phyloP scores from a whole-genome alignment of 2,113 vertebrate genomes.

The Tychaedon coryphoeus region DNA sequence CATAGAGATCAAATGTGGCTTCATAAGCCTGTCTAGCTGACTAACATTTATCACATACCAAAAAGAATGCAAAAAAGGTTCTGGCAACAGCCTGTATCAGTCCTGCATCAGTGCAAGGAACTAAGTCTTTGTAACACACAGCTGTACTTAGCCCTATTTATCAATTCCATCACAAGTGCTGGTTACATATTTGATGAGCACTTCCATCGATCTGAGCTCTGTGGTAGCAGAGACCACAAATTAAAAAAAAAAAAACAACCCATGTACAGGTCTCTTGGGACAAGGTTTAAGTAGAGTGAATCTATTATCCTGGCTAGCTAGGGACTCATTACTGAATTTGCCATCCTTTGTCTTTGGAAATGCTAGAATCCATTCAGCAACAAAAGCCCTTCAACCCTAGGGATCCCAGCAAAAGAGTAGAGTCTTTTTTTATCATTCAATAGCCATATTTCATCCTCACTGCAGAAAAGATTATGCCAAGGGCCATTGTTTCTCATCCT shows the following conservation, averaged over 20 bases:
- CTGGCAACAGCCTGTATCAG: not conserved
- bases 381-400: not conserved
- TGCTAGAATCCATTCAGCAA: not conserved
- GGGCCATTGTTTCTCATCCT: not conserved
- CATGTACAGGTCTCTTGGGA: not conserved
- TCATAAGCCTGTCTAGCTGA: not conserved
- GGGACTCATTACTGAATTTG: slow-evolving; percentile 17
- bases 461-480: not conserved
- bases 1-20: not conserved
- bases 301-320: not conserved
- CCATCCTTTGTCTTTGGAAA: slow-evolving; percentile 13
- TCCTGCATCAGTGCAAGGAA: not conserved
- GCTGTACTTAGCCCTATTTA: not conserved
- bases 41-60: not conserved
- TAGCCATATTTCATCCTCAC: not conserved
- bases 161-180: not conserved
- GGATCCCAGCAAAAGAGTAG: slow-evolving; percentile 11
- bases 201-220: not conserved
- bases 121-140: not conserved
- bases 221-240: not conserved
- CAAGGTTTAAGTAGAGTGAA: not conserved
- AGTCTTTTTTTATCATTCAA: not conserved
- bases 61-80: not conserved
- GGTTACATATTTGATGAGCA: not conserved
- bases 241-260: not conserved